phyloP scores from a whole-genome alignment of 2,113 vertebrate genomes.

The Vulpes lagopus region DNA sequence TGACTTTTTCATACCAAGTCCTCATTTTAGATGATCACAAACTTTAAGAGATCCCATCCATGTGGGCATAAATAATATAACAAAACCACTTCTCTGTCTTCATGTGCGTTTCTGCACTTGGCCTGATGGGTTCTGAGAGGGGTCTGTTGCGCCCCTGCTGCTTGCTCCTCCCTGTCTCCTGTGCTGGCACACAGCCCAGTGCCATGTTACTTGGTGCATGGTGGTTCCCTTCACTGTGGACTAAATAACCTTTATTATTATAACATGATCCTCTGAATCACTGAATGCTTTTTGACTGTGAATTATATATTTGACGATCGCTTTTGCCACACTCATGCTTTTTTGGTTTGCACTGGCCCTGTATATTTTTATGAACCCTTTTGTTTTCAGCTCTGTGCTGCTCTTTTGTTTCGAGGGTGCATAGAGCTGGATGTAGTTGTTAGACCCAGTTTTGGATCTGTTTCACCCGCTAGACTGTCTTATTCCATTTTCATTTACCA shows the following conservation, averaged over 20 bases:
- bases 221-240: background rate
- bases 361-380: background rate
- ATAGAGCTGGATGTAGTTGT: background rate
- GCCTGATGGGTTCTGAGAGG: background rate
- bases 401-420: background rate
- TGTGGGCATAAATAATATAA: too few relatives aligned
- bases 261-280: background rate
- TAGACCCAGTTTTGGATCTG: background rate
- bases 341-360: background rate
- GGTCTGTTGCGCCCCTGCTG: background rate
- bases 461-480: background rate
- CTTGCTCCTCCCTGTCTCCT: background rate
- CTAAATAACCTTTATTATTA: background rate
- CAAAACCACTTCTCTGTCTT: background rate
- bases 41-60: background rate
- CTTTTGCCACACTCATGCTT: background rate
- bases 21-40: background rate
- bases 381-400: background rate
- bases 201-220: background rate
- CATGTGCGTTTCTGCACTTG: background rate
- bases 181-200: background rate
- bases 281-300: background rate
- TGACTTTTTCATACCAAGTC: background rate
- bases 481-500: background rate
- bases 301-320: background rate